These are phyloP conservation scores for Mercenaria mercenaria DNA, from an alignment of 1,140 invertebrate species.

Conservation along the genomic window DNA sequence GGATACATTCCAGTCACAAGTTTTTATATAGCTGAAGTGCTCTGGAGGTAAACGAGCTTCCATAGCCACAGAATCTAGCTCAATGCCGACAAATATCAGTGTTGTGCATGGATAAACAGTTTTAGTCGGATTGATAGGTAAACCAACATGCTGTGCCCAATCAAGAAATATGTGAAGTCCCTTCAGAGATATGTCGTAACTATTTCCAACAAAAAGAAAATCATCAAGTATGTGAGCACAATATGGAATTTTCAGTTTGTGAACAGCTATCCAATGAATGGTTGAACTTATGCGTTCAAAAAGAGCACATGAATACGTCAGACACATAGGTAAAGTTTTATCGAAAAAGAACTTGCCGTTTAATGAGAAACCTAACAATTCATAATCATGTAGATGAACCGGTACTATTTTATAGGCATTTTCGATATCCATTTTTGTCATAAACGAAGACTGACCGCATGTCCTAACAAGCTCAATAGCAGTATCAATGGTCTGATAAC, in stretches of 20 bases:
- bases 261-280: not conserved
- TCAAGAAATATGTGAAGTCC: not conserved
- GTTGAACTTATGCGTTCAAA: slow-evolving; percentile 12
- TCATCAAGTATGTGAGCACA: slow-evolving; percentile 28
- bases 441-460: too few relatives aligned
- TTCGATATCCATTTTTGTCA: too few relatives aligned
- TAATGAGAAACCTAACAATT: too few relatives aligned
- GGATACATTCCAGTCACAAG: too few relatives aligned
- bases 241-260: not conserved
- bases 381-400: too few relatives aligned
- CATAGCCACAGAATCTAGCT: slow-evolving; percentile 60
- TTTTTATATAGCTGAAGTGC: too few relatives aligned
- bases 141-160: not conserved
- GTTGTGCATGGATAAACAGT: slow-evolving; percentile 35
- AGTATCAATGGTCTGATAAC: too few relatives aligned
- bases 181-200: not conserved
- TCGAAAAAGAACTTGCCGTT: too few relatives aligned
- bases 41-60: slow-evolving; percentile 26
- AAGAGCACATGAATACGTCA: not conserved
- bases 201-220: not conserved
- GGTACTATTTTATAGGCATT: too few relatives aligned
- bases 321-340: too few relatives aligned
- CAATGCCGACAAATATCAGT: slow-evolving; percentile 54
- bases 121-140: slow-evolving; percentile 43
- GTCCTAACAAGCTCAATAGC: too few relatives aligned